Base-by-base conservation (phyloP, 2,888 invertebrate species). In the Bembecia ichneumoniformis region DNA sequence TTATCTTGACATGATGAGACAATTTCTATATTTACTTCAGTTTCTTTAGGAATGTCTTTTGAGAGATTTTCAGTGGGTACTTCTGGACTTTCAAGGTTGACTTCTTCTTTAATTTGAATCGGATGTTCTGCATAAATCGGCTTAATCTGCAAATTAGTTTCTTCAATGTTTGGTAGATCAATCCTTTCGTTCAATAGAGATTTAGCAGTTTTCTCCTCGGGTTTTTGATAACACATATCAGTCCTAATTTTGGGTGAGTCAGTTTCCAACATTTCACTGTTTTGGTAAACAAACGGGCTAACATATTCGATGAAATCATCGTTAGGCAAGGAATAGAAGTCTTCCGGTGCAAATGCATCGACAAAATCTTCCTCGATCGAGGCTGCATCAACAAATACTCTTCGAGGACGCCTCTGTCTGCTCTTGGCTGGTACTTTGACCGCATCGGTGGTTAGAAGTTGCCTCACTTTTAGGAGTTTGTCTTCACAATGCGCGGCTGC, bases 1-100 rank as follows among this genome's bases (percentile, higher is more conserved):
- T 84, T 86, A 47, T 82, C 82, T 53, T 84, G 83, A 47, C 86
- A 84, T 0, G 77, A 67, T 9, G 69, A 57, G 0, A 83, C 68
- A 13, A 79, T 53, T 48, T 55, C 53, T 49, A 36, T 13, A 17
- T 44, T 51, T 17, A 56, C 51, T 46, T 58, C 51, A 3, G 20
- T 34, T 11, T 9, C 17, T 11, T 44, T 44, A 2, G 11, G 44
- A 11, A 14, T 15, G 11, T 44, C 44, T 44, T 44, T 44, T 11
- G 44, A 36, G 9, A 40, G 1, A 11, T 40, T 14, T 13, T 13
- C 40, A 13, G n/a, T 40, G 11, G n/a, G 13, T 40, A 11, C 40
- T 40, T 40, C 40, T 40, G 40, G 11, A 10, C 10, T 40, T 14
- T n/a, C 7, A 15, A 44, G 14, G 4, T 40, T 11, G 2, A 5